Conservation (phyloP, 2,797 vertebrate genomes). For the Notolabrus celidotus region DNA sequence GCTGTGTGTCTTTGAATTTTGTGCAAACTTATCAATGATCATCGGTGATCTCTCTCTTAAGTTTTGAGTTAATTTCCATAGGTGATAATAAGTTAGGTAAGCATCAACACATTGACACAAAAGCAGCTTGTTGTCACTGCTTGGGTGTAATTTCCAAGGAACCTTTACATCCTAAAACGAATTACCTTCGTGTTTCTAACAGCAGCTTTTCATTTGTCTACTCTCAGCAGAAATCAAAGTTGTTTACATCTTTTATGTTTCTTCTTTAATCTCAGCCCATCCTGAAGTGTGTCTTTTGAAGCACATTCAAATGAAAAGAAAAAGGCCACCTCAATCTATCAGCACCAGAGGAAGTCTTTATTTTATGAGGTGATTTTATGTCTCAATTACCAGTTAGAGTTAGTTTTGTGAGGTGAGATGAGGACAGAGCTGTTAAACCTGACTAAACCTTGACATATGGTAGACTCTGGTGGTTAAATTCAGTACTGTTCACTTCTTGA, state of each 20-base stretch:
- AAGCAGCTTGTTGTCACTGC: too few relatives aligned
- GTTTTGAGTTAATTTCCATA: too few relatives aligned
- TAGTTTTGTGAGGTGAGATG: conserved; percentile 41
- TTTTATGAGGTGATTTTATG: conserved; percentile 45
- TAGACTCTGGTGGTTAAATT: conserved; percentile 70
- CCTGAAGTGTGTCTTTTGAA: neutral
- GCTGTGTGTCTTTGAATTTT: neutral
- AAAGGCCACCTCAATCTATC: conserved; percentile 25
- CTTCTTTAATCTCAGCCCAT: conserved; percentile 11
- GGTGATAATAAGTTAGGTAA: neutral
- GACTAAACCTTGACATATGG: conserved; percentile 59
- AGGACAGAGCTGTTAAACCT: conserved; percentile 35
- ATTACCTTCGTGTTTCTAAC: too few relatives aligned
- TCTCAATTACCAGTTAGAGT: conserved; percentile 46
- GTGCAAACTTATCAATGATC: neutral
- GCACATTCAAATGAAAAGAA: conserved; percentile 1
- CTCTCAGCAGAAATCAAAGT: conserved; percentile 20
- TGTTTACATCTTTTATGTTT: conserved; percentile 9
- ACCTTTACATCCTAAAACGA: too few relatives aligned
- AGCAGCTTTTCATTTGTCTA: neutral
- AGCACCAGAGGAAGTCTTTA: conserved; percentile 38
- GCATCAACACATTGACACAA: too few relatives aligned
- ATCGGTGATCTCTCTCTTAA: neutral
- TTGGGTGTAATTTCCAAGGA: too few relatives aligned
- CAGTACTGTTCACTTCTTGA: conserved; percentile 38